Conservation (phyloP, 2,888 invertebrate genomes). For the Callyntrura guangdongensis region DNA sequence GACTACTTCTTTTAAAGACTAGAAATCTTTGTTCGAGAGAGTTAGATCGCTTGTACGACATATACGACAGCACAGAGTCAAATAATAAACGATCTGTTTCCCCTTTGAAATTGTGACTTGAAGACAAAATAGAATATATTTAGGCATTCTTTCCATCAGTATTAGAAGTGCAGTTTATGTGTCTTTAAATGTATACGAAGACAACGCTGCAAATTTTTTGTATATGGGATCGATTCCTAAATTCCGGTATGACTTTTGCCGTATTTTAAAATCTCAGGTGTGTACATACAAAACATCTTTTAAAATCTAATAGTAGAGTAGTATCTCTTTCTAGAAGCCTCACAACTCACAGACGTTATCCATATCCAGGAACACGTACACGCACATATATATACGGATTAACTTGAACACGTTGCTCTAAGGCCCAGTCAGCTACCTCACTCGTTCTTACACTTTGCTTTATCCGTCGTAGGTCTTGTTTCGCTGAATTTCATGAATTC, state of each 20-base stretch:
- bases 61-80: too few relatives aligned
- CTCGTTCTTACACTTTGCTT: not conserved
- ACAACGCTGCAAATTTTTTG: not conserved
- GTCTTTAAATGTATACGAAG: too few relatives aligned
- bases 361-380: not conserved
- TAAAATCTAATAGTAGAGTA: not conserved
- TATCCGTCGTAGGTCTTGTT: not conserved
- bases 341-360: not conserved
- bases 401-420: not conserved
- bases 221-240: not conserved
- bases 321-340: not conserved
- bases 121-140: too few relatives aligned
- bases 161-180: too few relatives aligned
- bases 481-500: slow-evolving; percentile 46
- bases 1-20: too few relatives aligned
- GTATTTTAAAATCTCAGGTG: not conserved
- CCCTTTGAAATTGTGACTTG: too few relatives aligned
- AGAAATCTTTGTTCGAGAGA: too few relatives aligned
- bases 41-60: too few relatives aligned
- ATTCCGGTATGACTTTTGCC: not conserved
- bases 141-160: too few relatives aligned
- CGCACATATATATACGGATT: not conserved
- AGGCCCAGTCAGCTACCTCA: not conserved
- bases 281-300: not conserved
- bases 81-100: too few relatives aligned